A percentile compares a stretch with the other conserved stretches of the same genome.
These are phyloP conservation scores for Drosophila nannoptera DNA, from an alignment of 1,140 invertebrate genomes.

Conservation along the genomic window DNA sequence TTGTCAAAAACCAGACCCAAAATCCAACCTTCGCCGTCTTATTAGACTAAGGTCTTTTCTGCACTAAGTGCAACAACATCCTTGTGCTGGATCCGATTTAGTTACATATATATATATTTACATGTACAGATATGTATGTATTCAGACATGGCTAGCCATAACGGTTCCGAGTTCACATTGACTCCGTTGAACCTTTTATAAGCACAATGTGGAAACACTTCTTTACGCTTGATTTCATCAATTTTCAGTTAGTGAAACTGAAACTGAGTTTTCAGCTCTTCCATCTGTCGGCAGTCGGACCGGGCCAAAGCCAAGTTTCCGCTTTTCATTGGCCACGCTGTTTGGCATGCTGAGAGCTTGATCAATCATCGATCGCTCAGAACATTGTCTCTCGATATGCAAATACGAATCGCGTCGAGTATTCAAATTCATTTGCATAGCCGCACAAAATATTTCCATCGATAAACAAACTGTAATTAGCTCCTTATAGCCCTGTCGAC, in stretches of 20 bases:
- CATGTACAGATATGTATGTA: too few species aligned
- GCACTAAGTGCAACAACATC: slow-evolving; percentile 57
- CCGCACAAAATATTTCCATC: neutral
- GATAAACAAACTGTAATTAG: slow-evolving; percentile 1
- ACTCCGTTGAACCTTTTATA: slow-evolving; percentile 28
- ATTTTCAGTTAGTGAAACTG: slow-evolving; percentile 4
- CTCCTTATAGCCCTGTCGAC: neutral
- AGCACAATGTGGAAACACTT: slow-evolving; percentile 21
- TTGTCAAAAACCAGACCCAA: slow-evolving; percentile 40
- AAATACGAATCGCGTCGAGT: slow-evolving; percentile 20
- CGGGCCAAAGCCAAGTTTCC: slow-evolving; percentile 47
- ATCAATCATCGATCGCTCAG: slow-evolving; percentile 7
- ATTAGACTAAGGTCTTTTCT: slow-evolving; percentile 67
- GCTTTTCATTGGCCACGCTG: slow-evolving; percentile 47
- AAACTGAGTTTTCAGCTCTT: slow-evolving; percentile 23
- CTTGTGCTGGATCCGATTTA: too few species aligned
- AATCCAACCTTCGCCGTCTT: slow-evolving; percentile 58
- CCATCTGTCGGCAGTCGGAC: slow-evolving; percentile 21
- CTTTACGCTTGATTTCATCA: slow-evolving; percentile 18
- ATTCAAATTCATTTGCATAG: slow-evolving; percentile 14
- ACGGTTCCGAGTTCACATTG: slow-evolving; percentile 31
- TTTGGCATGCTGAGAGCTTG: slow-evolving; percentile 46
- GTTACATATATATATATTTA: too few species aligned
- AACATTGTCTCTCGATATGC: slow-evolving; percentile 9
- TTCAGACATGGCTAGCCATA: slow-evolving; percentile 3